phyloP scores from a whole-genome alignment of 2,797 vertebrate species.

The Tarsius wallacei region DNA sequence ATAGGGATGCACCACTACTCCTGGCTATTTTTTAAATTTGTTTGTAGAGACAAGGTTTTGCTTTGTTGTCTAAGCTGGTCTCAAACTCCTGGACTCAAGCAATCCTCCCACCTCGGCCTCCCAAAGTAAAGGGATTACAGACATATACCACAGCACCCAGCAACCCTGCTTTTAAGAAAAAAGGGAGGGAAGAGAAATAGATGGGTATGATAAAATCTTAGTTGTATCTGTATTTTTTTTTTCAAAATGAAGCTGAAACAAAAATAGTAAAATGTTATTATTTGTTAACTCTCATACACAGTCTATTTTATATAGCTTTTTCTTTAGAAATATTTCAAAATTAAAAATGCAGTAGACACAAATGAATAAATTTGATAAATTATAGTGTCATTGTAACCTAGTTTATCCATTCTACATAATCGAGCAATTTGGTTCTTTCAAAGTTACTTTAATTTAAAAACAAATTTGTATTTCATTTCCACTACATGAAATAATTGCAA shows the following conservation, averaged over 20 bases:
- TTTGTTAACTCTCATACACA: neutral
- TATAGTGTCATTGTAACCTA: neutral
- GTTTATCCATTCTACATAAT: slow-evolving; percentile 22
- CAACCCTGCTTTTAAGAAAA: neutral
- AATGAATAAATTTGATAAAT: slow-evolving; percentile 52
- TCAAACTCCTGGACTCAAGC: too few relatives aligned
- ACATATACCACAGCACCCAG: too few relatives aligned
- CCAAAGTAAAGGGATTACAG: too few relatives aligned
- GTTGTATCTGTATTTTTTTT: neutral
- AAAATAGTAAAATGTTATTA: neutral
- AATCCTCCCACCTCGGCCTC: too few relatives aligned
- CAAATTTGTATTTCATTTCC: slow-evolving; percentile 64
- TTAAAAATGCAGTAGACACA: slow-evolving; percentile 10
- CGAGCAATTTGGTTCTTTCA: slow-evolving; percentile 19
- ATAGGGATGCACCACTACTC: too few relatives aligned
- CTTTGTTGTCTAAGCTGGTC: too few relatives aligned
- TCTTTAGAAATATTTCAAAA: slow-evolving; percentile 49
- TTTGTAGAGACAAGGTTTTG: too few relatives aligned
- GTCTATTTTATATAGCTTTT: neutral
- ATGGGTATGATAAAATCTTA: neutral
- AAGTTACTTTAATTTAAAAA: slow-evolving; percentile 69
- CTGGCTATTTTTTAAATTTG: too few relatives aligned
- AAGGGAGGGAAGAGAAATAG: neutral
- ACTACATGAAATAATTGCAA: slow-evolving; percentile 29
- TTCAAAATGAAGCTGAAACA: neutral